Evolutionary conservation across 2,888 invertebrate species (phyloP), one percentile per base, ranked within the genome.

Genomic region (Drosophila affinis): DNA sequence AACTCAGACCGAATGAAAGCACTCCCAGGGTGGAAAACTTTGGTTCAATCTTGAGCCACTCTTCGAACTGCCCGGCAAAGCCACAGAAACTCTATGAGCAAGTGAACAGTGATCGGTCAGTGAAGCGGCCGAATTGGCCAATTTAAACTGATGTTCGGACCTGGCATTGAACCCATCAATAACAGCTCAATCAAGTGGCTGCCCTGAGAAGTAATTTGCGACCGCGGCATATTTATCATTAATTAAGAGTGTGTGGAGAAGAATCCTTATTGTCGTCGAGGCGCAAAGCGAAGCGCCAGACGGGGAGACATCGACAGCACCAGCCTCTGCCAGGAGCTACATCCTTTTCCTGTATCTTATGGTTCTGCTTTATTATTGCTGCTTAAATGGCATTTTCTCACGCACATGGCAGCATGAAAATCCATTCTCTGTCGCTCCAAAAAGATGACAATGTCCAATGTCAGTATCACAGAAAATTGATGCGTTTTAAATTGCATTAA

Each of bases 401-500:
- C 14, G 39, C 39, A 39, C 39, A 6, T 14, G 53, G 55, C 57
- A 27, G 53, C 51, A 24, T 55, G 49, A 65, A 68, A 76, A 72
- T 78, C 63, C 75, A 72, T 78, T 72, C 53, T 62, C 29, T 21
- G 62, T 55, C 57, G 58, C 71, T 62, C 55, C 62, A 52, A 72
- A 68, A 63, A 72, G 57, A 52, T 52, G 75, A 59, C 59, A 63
- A 48, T 75, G 61, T 51, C 54, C 44, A 39, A 29, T 47, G 61
- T 21, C 65, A 54, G 56, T 61, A 63, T 56, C 65, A 55, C 70
- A 68, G 54, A 61, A 73, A 76, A 75, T 76, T 78, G 80, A 72
- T 71, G 77, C 62, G 69, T 78, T 79, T 84, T 81, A 81, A 86
- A 79, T 75, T 70, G 65, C 74, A 83, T 77, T 77, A 75, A 83